These are phyloP conservation scores for Nyctereutes procyonoides DNA, from an alignment of 2,113 vertebrate species.

Conservation along the genomic window DNA sequence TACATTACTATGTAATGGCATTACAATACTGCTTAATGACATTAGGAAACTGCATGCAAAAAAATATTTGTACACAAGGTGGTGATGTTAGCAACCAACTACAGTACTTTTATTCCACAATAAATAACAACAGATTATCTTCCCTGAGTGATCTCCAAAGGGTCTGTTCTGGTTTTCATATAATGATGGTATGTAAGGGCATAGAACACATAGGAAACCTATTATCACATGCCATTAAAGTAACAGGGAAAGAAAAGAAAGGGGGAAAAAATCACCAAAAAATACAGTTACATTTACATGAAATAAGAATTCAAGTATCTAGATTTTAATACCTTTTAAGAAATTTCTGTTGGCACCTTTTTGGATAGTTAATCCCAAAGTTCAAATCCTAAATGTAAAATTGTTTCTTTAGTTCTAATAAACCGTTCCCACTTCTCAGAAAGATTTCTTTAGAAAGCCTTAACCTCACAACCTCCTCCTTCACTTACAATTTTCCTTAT, in stretches of 20 bases:
- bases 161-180: slow-evolving; percentile 28
- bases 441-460: neutral
- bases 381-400: slow-evolving; percentile 3
- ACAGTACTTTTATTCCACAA: slow-evolving; percentile 73
- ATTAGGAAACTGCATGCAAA: slow-evolving; percentile 86
- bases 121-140: slow-evolving; percentile 81
- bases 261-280: neutral
- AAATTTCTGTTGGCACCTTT: neutral
- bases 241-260: slow-evolving; percentile 38
- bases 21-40: slow-evolving; percentile 71
- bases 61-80: slow-evolving; percentile 93
- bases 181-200: neutral
- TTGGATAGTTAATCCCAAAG: neutral
- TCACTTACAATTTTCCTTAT: neutral
- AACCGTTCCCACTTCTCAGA: neutral
- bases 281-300: neutral
- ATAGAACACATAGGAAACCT: slow-evolving; percentile 36
- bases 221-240: slow-evolving; percentile 1
- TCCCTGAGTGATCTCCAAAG: slow-evolving; percentile 57
- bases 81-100: slow-evolving; percentile 89
- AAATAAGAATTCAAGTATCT: neutral
- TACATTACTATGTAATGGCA: slow-evolving; percentile 62
- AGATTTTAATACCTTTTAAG: neutral
- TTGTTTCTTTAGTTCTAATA: neutral
- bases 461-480: neutral